Evolutionary conservation across 2,797 vertebrate species (phyloP), one percentile per base, ranked within the genome.

Genomic region (Melanotaenia pygmaea): DNA sequence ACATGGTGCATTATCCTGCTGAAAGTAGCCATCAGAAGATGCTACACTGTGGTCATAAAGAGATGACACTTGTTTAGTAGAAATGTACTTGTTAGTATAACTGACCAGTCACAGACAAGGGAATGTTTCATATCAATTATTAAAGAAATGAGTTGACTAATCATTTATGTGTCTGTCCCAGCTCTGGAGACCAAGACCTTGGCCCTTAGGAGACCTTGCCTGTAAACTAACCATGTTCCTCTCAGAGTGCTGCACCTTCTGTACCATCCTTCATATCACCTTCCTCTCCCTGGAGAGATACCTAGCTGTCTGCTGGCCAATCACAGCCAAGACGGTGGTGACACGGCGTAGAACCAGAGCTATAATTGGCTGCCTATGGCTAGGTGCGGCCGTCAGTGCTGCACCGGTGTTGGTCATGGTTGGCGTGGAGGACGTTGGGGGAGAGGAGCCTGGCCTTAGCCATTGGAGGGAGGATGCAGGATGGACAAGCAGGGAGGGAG

Each of bases 251-350:
- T 96, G 95, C 84, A 96, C 95, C 5, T 96, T 95, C 83, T 94
- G 92, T 57, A 95, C 94, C 58, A 93, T 96, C 73, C 93, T 96
- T 34, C 95, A 96, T 88, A 95, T 96, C 85, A 96, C 95, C 5
- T 93, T 94, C 14, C 86, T 96, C 59, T 95, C 95, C 40, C 73
- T 95, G 26, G 95, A 96, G 84, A 86, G 95, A 13, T 96, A 95
- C 69, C 67, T 96, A 65, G 95, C 94, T 0, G 92, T 96, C 65
- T 95, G 95, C 72, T 95, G 94, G 77, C 95, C 95, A 0, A 89
- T 96, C 34, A 89, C 90, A 4, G 94, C 95, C 59, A 95, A 94
- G 73, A 90, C 91, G 0, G 54, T 94, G 38, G 87, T 95, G 70
- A 95, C 95, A 0, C 89, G 94, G 5, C 81, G 83, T 26, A 88